A percentile compares a stretch with the other conserved stretches of the same genome.
phyloP scores from a whole-genome alignment of 37 sponge, comb jelly and placozoan genomes.

The Petrosia ficiformis region DNA sequence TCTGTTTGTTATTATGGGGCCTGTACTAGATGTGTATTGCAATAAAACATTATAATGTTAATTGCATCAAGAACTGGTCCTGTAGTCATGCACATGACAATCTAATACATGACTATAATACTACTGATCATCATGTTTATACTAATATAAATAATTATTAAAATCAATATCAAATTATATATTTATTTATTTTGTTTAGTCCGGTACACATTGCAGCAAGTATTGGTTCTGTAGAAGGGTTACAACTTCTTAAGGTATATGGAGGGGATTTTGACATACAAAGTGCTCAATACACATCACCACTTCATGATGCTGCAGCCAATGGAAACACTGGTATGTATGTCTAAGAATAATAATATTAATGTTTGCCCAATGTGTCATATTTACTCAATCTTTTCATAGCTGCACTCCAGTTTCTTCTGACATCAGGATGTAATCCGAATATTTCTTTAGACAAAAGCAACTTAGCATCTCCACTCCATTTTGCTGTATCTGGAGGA shows the following conservation, averaged over 20 bases:
- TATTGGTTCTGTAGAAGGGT: constrained; percentile 34
- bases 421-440: constrained; percentile 28
- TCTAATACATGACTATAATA: no score
- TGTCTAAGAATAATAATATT: background rate
- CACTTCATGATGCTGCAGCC: constrained; percentile 78
- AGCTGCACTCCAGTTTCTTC: constrained; percentile 62
- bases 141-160: no score
- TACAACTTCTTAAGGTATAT: constrained; percentile 41
- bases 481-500: constrained; percentile 62
- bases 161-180: background rate
- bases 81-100: background rate
- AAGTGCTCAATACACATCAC: constrained; percentile 46
- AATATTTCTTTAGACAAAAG: background rate
- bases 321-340: constrained; percentile 56
- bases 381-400: background rate
- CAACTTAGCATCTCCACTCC: constrained; percentile 48
- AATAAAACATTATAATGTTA: no score
- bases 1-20: no score
- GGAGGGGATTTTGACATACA: constrained; percentile 36
- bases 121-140: no score
- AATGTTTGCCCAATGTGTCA: background rate
- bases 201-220: constrained; percentile 59
- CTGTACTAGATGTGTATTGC: no score
- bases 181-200: constrained; percentile 21
- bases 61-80: no score